Evolutionary conservation across 2,113 vertebrate species (phyloP).

Genomic region (Salminus brasiliensis): DNA sequence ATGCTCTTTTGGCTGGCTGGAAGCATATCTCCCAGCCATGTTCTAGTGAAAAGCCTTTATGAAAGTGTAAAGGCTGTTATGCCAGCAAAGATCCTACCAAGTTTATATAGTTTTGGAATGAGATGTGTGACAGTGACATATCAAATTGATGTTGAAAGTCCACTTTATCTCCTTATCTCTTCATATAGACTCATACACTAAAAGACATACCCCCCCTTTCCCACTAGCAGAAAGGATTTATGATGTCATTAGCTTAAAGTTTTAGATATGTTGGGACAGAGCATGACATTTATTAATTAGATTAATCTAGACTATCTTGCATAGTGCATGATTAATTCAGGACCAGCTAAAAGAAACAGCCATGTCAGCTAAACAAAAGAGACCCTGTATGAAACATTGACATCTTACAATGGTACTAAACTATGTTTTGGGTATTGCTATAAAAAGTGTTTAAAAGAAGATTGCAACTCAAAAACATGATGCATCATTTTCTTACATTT

Average conservation of each 20-base stretch:
- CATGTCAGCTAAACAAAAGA: slow-evolving; percentile 15
- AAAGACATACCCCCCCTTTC: slow-evolving; percentile 47
- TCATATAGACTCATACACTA: neutral
- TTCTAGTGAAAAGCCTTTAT: too few species aligned
- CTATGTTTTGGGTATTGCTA: neutral
- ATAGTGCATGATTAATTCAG: slow-evolving; percentile 50
- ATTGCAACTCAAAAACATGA: too few species aligned
- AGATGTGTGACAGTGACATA: neutral
- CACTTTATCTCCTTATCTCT: neutral
- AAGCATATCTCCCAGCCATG: too few species aligned
- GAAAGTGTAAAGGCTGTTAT: too few species aligned
- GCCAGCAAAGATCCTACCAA: too few species aligned
- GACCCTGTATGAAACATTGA: neutral
- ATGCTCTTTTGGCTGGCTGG: too few species aligned
- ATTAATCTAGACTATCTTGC: slow-evolving; percentile 63
- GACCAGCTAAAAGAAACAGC: slow-evolving; percentile 12
- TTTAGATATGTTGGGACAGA: slow-evolving; percentile 76
- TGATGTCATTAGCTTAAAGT: slow-evolving; percentile 80
- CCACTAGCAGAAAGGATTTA: slow-evolving; percentile 80
- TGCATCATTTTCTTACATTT: too few species aligned
- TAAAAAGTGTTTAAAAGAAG: too few species aligned
- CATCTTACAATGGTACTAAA: neutral
- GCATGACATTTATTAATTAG: slow-evolving; percentile 70
- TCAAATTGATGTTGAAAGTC: neutral
- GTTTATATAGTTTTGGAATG: neutral